A percentile compares a stretch with the other conserved stretches of the same genome.
phyloP scores from a whole-genome alignment of 2,888 invertebrate genomes.

The Cristatella mucedo region DNA sequence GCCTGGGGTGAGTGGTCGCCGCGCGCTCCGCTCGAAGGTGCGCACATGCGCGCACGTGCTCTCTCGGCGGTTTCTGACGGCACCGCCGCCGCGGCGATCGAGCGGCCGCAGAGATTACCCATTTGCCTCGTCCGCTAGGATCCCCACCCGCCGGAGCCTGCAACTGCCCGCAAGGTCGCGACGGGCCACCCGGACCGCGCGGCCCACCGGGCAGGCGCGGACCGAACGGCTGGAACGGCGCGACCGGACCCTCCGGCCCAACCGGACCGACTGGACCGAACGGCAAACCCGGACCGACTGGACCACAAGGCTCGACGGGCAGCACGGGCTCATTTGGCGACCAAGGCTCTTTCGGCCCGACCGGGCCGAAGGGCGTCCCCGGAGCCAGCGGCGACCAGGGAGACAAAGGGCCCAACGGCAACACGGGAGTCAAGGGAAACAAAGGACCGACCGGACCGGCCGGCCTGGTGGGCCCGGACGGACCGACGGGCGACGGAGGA shows the following conservation, averaged over 20 bases:
- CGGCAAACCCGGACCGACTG: conserved; percentile 10
- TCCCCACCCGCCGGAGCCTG: too few relatives aligned
- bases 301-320: conserved; percentile 3
- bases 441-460: conserved; percentile 9
- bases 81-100: too few relatives aligned
- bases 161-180: too few relatives aligned
- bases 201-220: conserved; percentile 8
- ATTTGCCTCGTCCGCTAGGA: too few relatives aligned
- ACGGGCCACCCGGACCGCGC: conserved; percentile 4
- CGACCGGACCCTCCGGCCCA: conserved; percentile 4
- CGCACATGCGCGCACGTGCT: too few relatives aligned
- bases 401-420: conserved; percentile 5
- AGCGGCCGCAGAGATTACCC: too few relatives aligned
- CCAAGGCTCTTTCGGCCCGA: conserved; percentile 1
- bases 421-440: conserved; percentile 9
- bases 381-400: conserved; percentile 9
- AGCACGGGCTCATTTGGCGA: neutral
- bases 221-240: conserved; percentile 1
- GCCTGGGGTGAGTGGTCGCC: too few relatives aligned
- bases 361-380: conserved; percentile 2
- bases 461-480: conserved; percentile 7
- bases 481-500: conserved; percentile 1
- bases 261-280: conserved; percentile 6
- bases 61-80: too few relatives aligned
- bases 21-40: too few relatives aligned